Base-by-base conservation (phyloP, 2,888 invertebrate species). In the Dioctria rufipes region DNA sequence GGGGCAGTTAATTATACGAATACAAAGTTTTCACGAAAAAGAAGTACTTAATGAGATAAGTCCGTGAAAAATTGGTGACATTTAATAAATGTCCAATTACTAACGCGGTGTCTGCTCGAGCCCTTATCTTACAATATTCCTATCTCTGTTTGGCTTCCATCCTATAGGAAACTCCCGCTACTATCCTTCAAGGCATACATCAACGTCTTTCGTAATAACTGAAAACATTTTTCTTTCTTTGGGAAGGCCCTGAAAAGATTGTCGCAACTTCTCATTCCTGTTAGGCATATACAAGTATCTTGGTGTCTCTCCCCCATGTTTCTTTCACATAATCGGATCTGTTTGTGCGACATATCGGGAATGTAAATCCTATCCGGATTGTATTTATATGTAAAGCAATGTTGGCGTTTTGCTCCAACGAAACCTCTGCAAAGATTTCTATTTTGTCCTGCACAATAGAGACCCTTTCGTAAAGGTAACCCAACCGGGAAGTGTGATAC, bases 21-120 rank as follows among this genome's bases (percentile, higher is more conserved):
- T 1, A 25, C n/a, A 42, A 43, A 77, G 43, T 46, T 73, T n/a
- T 40, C 13, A 43, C 49, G 46, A 25, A 77, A 77, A 77, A 13
- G 40, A 77, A 77, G 77, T 63, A 63, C 61, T 63, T 63, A 63
- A 77, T 63, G 42, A 77, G 77, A 77, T 77, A 77, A 77, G 77
- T 25, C 46, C 37, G 25, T 63, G 77, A 77, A 63, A 77, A 77
- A 79, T 69, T 67, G 79, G 43, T 5, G 79, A 60, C 79, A 69
- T 79, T 67, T 79, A 79, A 79, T 79, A 79, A 79, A 79, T 58
- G 79, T 67, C 79, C 79, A 79, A 79, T 79, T 79, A 79, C 54
- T 5, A 60, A n/a, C 43, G 25, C 67, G 79, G 67, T 79, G 66
- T 79, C 79, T 79, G 66, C 37, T 63, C 13, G 46, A 63, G 77